Conservation (phyloP, 2,797 vertebrate species). For the Lagocephalus sceleratus region DNA sequence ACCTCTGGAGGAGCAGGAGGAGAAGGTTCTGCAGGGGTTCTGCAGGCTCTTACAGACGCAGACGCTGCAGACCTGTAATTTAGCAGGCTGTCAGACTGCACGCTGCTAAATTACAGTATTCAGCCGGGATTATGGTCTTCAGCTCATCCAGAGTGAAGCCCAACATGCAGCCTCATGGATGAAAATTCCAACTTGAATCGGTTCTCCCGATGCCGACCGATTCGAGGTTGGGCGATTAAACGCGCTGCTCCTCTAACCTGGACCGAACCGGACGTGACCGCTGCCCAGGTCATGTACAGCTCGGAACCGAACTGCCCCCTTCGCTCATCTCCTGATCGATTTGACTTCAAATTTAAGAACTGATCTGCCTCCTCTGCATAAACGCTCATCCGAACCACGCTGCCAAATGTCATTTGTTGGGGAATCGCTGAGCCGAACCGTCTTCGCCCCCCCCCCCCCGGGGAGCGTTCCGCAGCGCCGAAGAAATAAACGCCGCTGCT, state of each 20-base stretch:
- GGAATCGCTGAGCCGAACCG: constrained; percentile 12
- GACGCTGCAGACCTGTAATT: constrained; percentile 71
- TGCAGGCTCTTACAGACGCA: constrained; percentile 63
- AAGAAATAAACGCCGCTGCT: constrained; percentile 57
- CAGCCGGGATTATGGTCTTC: constrained; percentile 66
- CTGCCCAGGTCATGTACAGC: no score
- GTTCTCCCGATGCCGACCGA: background rate
- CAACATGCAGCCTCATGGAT: constrained; percentile 56
- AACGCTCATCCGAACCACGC: constrained; percentile 20
- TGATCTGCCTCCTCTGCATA: constrained; percentile 8
- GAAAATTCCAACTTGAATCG: constrained; percentile 47
- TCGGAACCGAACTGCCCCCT: no score
- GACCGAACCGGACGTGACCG: background rate
- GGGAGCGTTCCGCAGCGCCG: constrained; percentile 50
- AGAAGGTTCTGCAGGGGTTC: constrained; percentile 39
- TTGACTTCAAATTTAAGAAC: constrained; percentile 5
- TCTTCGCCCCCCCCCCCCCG: constrained; percentile 36
- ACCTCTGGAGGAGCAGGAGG: constrained; percentile 38
- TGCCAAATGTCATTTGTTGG: constrained; percentile 26
- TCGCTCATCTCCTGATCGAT: constrained; percentile 24
- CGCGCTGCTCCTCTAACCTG: constrained; percentile 9
- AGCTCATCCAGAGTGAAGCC: constrained; percentile 57
- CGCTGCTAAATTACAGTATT: constrained; percentile 73
- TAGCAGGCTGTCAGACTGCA: constrained; percentile 67
- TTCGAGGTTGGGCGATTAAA: constrained; percentile 38